Evolutionary conservation across 2,113 vertebrate genomes (phyloP), one percentile per base, ranked within the genome.

Genomic region (Anolis carolinensis): DNA sequence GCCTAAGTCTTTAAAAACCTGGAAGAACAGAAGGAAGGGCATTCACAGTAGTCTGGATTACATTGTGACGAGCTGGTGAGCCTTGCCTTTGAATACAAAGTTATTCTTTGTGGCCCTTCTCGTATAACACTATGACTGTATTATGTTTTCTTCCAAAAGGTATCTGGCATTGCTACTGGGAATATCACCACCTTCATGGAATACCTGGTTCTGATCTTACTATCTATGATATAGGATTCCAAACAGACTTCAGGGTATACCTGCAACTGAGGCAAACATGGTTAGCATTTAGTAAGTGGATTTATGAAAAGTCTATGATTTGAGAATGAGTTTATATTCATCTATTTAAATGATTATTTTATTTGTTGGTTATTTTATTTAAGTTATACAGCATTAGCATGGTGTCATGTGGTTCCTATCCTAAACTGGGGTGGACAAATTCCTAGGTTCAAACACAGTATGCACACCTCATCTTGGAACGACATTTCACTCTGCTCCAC

Each of bases 251-350:
- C 93, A 95, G 95, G 79, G 92, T 98, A 84, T 99, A 99, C 92
- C 96, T 99, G 87, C 95, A 97, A 75, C 95, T 98, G 94, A 97
- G 97, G 81, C 97, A 99, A 92, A 98, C 98, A 7, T 99, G 98
- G 98, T 95, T 99, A 79, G 87, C 96, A 73, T 97, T 99, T 95
- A 97, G 98, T 99, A 95, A 97, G 97, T 97, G 88, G 79, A 73
- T 83, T 95, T 93, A 75, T 91, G 88, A 86, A 84, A 78, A 34
- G 1, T 75, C 71, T 94, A 84, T 89, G 5, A 89, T 90, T 50
- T 86, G 68, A 73, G 4, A 81, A 5, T 23, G 36, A 62, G 7
- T 86, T 48, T 63, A 13, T 36, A 81, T 48, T 80, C 7, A 65
- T 30, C 8, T 50, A n/a, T 30, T 27, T n/a, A 68, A 68, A 68